A percentile compares a stretch with the other conserved stretches of the same genome.
Conservation (phyloP, 2,888 invertebrate species). For the Cryptocephalus primarius region DNA sequence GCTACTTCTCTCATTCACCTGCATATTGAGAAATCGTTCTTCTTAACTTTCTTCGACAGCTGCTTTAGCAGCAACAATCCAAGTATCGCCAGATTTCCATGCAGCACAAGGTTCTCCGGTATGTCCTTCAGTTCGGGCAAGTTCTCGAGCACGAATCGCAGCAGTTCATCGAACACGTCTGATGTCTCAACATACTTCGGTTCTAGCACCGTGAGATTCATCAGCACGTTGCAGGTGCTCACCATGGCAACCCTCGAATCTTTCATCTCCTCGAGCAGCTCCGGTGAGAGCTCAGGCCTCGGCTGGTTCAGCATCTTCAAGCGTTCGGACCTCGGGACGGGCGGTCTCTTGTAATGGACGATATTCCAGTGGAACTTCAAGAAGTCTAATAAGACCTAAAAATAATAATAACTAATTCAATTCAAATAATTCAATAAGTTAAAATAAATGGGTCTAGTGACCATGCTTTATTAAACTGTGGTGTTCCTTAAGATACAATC, state of each 20-base stretch:
- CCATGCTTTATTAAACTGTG: no score
- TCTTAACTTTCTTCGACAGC: conserved; percentile 70
- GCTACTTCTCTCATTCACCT: not conserved
- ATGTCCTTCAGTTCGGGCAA: conserved; percentile 74
- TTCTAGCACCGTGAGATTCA: conserved; percentile 85
- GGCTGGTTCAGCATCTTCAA: conserved; percentile 64
- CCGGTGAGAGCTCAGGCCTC: conserved; percentile 62
- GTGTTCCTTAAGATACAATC: no score
- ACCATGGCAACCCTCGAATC: conserved; percentile 77
- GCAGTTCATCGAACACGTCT: conserved; percentile 61
- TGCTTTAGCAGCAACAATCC: conserved; percentile 76
- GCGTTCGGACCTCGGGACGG: conserved; percentile 69
- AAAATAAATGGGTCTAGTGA: no score
- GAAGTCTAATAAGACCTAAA: conserved; percentile 51
- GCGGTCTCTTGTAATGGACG: conserved; percentile 74
- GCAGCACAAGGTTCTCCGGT: conserved; percentile 72
- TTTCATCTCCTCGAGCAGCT: conserved; percentile 69
- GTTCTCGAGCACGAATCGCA: conserved; percentile 78
- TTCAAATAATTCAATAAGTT: no score
- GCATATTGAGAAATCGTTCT: conserved; percentile 81
- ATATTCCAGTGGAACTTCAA: conserved; percentile 78
- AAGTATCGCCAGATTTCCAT: conserved; percentile 74
- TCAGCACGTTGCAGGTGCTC: conserved; percentile 81
- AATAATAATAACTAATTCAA: no score
- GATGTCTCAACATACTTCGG: conserved; percentile 73